Base-by-base conservation (phyloP, 2,113 vertebrate genomes). In the Otus sunia region DNA sequence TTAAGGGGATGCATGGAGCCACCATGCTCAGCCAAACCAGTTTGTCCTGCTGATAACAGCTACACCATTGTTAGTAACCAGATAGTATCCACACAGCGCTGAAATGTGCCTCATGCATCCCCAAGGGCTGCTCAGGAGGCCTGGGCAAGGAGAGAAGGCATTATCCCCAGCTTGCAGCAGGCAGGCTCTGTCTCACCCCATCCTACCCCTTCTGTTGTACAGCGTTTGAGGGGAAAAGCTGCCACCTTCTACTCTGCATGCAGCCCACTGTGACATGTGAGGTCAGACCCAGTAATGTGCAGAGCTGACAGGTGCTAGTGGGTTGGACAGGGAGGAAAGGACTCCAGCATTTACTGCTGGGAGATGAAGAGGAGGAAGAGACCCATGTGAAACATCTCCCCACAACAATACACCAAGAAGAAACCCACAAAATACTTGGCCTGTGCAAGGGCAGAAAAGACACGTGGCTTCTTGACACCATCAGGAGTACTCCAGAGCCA, bases 11-110 rank as follows among this genome's bases (percentile, higher is more conserved):
- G 27, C 85, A 43, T 26, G 45, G 68, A 93, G 26, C 30, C 41
- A 72, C n/a, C 15, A 36, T 0, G 0, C 56, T 36, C 3, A 0
- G 63, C 26, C 34, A 63, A 19, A 75, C 2, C 69, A 55, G 29
- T 63, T 17, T 59, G 75, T 75, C 37, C 37, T 36, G 79, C 53
- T 60, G n/a, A 29, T 8, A 19, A 19, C 2, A 83, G 49, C 53
- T 10, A 25, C 4, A 2, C 25, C 25, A 2, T 14, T 30, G 18
- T 43, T 60, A 75, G 66, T 15, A 64, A 7, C n/a, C 71, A 23
- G n/a, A 10, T 0, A 27, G 14, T 2, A 36, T 1, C 79, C 6
- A 11, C n/a, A 32, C 2, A 2, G 53, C 7, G 12, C 67, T 63
- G 49, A 12, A 14, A 11, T 4, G 5, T 58, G 52, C 49, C n/a